Percentiles rank a stretch among this genome's conserved stretches.
These are phyloP conservation scores for Hemichromis elongatus DNA, from an alignment of 2,113 vertebrate species.

Conservation along the genomic window DNA sequence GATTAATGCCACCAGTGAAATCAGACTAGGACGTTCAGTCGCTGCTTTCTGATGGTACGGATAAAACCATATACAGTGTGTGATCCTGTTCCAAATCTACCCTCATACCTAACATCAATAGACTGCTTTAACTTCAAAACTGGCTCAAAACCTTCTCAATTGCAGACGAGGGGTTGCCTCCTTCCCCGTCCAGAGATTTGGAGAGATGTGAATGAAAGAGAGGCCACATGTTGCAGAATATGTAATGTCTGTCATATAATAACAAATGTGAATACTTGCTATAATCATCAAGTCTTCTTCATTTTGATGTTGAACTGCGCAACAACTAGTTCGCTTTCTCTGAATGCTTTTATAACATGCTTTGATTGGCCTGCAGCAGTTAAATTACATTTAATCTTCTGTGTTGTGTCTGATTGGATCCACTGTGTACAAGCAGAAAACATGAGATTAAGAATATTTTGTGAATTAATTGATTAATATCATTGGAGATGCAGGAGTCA, in stretches of 20 bases:
- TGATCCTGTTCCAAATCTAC: background rate
- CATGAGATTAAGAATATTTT: background rate
- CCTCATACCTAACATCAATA: rapidly evolving
- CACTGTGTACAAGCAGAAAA: rapidly evolving
- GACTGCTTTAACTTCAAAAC: background rate
- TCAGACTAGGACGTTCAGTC: rapidly evolving
- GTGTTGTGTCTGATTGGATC: background rate
- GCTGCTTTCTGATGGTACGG: background rate
- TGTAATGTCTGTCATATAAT: background rate
- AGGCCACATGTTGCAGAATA: background rate
- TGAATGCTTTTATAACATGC: background rate
- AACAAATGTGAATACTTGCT: rapidly evolving
- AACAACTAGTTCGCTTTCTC: background rate
- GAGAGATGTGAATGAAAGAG: background rate
- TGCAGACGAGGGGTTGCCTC: background rate
- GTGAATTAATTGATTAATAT: background rate
- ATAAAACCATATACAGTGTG: background rate
- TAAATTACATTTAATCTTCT: background rate
- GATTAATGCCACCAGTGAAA: background rate
- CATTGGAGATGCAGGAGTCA: background rate
- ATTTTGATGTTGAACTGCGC: background rate
- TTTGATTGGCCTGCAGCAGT: background rate
- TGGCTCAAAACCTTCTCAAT: background rate
- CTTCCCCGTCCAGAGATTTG: rapidly evolving
- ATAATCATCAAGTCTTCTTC: background rate